phyloP scores from a whole-genome alignment of 2,888 invertebrate species.

The Tribolium freemani region DNA sequence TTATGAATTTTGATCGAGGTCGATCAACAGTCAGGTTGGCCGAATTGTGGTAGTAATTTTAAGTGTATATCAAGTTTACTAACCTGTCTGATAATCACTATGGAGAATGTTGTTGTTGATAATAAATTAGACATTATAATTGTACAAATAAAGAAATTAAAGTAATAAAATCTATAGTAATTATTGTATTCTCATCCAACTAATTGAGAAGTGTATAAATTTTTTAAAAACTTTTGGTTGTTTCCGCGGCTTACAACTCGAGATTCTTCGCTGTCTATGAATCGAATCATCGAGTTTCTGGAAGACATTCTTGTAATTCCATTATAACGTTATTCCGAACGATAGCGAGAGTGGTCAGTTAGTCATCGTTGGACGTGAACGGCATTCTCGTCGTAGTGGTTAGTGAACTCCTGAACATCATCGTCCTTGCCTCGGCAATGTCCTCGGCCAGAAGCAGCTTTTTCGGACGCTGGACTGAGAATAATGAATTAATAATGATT shows the following conservation, averaged over 20 bases:
- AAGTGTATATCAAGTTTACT: no score
- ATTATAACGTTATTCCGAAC: constrained; percentile 21
- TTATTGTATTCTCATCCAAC: not conserved
- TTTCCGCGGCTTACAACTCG: no score
- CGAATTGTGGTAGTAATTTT: no score
- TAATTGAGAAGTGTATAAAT: no score
- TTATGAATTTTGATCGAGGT: no score
- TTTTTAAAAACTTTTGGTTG: no score
- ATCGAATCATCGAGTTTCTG: constrained; percentile 9
- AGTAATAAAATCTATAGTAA: no score
- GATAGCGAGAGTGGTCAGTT: constrained; percentile 49
- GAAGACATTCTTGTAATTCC: constrained; percentile 40
- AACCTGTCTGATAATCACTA: no score
- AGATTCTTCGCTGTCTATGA: not conserved
- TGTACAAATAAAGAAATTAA: no score
- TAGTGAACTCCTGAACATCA: constrained; percentile 29
- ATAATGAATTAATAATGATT: not conserved
- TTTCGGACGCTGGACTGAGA: constrained; percentile 13
- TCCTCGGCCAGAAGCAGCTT: not conserved
- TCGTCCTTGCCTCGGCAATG: constrained; percentile 14
- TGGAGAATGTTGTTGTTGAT: no score
- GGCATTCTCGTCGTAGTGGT: constrained; percentile 48
- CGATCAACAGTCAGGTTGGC: no score
- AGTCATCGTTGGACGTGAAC: constrained; percentile 54
- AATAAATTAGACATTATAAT: no score